Evolutionary conservation across 2,113 vertebrate genomes (phyloP), one percentile per base, ranked within the genome.

Genomic region (Corvus cornix): DNA sequence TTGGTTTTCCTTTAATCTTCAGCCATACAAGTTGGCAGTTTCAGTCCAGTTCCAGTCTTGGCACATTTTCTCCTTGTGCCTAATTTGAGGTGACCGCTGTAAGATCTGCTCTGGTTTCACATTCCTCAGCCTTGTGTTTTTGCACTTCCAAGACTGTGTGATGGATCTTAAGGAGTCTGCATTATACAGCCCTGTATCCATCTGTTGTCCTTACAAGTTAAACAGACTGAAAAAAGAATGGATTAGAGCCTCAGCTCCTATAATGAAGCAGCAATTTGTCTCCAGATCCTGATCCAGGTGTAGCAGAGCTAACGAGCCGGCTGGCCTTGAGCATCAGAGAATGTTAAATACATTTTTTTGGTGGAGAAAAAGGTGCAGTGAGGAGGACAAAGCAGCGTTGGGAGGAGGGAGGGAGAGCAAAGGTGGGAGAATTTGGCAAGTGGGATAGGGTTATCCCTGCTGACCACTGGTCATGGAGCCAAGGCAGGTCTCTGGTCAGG

Each of bases 251-350:
- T 97, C 87, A 62, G 97, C 87, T 97, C 87, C 93, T 87, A 6
- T 98, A 98, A 98, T 97, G 97, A 98, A 97, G 96, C 83, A 93
- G 92, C 95, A 95, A 86, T 98, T 98, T 98, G 96, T 97, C 95
- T 98, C 66, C 49, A 93, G 95, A 91, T 95, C 90, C 82, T 95
- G 95, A 96, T 96, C 90, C 91, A 97, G 97, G 96, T 97, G 75
- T 89, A 96, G 92, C 79, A 80, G 75, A 94, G 94, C 93, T 97
- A 96, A 97, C 73, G 89, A 97, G 95, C 90, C 7, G 75, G 37
- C 93, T 97, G 94, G 94, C 96, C 97, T 97, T 89, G 93, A 95
- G 84, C 90, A 64, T 74, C 66, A 88, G 74, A 84, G 95, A 96
- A 93, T 96, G 93, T 82, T 97, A 94, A 96, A 81, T 89, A 87